Evolutionary conservation across 2,113 vertebrate species (phyloP), one percentile per base, ranked within the genome.

Genomic region (Numida meleagris): DNA sequence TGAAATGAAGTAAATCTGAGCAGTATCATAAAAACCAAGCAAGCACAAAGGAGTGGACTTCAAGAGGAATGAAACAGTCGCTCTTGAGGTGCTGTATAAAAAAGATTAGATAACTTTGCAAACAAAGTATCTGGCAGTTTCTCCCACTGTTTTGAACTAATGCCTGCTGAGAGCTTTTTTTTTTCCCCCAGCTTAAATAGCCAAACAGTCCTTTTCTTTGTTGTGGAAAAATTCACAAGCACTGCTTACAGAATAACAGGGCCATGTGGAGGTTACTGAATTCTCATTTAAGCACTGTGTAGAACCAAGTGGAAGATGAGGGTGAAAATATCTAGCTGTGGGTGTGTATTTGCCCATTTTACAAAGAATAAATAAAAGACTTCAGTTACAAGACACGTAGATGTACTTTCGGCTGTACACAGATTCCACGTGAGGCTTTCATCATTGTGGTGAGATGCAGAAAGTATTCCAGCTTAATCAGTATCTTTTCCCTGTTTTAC

Each of bases 211-310:
- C 1, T 88, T 66, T 87, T 68, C 33, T 55, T 42, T 10, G 6
- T 12, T 50, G 27, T 33, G 16, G 25, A 45, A 53, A 18, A 63
- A 33, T 43, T 75, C n/a, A 36, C 16, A 21, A 25, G 45, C 19
- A 16, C 9, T 55, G 21, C 33, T 27, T 8, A 2, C 12, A 34
- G 71, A 15, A 24, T 11, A 73, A 17, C 9, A 38, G 6, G 19
- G 9, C 42, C 4, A 3, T 1, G 4, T 9, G 20, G 42, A 55
- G 2, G 20, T 40, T 25, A 40, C 5, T 1, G 5, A 61, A 36
- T 77, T 88, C 38, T 86, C 15, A 3, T 50, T 82, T 71, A 50
- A 86, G 5, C 57, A 12, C 25, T 12, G 4, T 65, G 3, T 4
- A 46, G 25, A 75, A 72, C 20, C 9, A 43, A 11, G 10, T 36